Conservation (phyloP, 2,113 vertebrate genomes). For the Microtus ochrogaster region DNA sequence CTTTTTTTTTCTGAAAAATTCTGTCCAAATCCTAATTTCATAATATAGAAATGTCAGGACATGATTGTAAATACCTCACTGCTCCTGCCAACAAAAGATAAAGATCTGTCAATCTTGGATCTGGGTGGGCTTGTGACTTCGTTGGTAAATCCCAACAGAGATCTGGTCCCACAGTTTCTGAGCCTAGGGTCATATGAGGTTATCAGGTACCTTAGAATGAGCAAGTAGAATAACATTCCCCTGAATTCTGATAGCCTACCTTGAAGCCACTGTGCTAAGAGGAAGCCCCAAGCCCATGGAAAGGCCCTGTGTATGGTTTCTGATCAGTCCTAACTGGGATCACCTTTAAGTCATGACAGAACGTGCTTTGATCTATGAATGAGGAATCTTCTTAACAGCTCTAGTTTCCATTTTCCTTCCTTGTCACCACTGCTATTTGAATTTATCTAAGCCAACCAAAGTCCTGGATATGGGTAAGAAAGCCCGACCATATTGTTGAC, state of each 20-base stretch:
- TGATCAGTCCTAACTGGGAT: neutral
- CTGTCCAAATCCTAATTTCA: neutral
- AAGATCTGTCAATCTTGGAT: neutral
- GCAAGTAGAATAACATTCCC: neutral
- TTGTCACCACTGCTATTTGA: neutral
- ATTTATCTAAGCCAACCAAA: neutral
- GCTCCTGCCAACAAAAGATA: neutral
- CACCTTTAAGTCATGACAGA: neutral
- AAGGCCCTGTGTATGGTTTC: neutral
- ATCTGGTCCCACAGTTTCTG: neutral
- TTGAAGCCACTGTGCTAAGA: neutral
- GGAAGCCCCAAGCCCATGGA: neutral
- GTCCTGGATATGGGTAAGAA: neutral
- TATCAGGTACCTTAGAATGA: neutral
- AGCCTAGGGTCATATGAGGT: neutral
- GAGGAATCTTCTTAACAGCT: neutral
- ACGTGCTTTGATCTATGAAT: neutral
- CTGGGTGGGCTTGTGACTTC: neutral
- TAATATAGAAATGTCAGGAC: neutral
- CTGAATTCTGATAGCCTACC: neutral
- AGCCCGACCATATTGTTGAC: neutral
- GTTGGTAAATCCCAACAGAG: neutral
- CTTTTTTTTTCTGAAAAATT: neutral
- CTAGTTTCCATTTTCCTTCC: neutral
- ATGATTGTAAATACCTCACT: neutral